A percentile compares a stretch with the other conserved stretches of the same genome.
Evolutionary conservation across 2,113 vertebrate species (phyloP).

Genomic region (Cyanistes caeruleus): DNA sequence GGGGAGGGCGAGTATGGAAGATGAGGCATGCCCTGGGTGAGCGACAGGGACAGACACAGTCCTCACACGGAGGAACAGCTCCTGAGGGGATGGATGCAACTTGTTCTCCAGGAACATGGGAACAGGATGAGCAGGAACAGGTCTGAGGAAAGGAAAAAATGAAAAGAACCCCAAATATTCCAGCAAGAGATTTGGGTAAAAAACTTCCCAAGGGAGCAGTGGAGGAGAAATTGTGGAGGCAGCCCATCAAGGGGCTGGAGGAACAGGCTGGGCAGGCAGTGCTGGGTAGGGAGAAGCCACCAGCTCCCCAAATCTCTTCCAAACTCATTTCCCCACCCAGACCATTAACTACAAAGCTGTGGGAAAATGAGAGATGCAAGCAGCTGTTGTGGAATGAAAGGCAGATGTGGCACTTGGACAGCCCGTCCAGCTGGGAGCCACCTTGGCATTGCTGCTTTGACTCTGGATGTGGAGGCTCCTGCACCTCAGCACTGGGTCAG

Average conservation of each 20-base stretch:
- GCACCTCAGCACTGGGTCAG: background rate
- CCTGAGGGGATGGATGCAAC: background rate
- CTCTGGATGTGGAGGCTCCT: background rate
- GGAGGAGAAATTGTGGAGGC: background rate
- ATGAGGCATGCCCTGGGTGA: background rate
- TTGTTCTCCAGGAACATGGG: background rate
- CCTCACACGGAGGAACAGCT: background rate
- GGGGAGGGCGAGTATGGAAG: background rate
- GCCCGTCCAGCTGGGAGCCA: background rate
- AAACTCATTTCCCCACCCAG: background rate
- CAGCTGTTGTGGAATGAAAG: background rate
- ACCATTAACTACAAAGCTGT: constrained; percentile 5
- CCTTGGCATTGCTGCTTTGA: background rate
- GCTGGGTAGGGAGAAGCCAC: background rate
- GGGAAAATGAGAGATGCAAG: constrained; percentile 9
- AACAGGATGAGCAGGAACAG: background rate
- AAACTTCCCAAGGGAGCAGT: constrained; percentile 36
- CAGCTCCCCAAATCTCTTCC: background rate
- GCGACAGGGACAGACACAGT: background rate
- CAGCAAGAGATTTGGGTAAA: constrained; percentile 50
- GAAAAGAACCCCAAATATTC: background rate
- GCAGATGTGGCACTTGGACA: background rate
- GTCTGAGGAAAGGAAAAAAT: background rate
- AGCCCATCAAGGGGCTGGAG: background rate
- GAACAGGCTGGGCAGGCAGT: constrained; percentile 32